Percentiles rank a stretch among this genome's conserved stretches.
Conservation (phyloP, 2,888 invertebrate genomes). For the Mactromeris polynyma region DNA sequence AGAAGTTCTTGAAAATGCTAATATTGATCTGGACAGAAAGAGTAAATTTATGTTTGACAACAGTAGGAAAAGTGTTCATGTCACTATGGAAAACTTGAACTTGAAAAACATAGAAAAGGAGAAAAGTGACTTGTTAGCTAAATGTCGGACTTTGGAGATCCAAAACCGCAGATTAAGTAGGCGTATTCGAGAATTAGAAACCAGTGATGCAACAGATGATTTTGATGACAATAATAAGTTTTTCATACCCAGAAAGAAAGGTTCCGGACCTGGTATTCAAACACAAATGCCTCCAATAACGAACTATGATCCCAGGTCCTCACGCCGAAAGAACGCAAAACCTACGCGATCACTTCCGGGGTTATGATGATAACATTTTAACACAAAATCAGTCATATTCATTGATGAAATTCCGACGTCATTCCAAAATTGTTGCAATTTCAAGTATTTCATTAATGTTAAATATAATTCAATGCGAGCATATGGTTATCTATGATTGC, state of each 20-base stretch:
- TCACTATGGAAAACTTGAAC: constrained; percentile 56
- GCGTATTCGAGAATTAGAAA: constrained; percentile 42
- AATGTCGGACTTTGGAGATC: constrained; percentile 45
- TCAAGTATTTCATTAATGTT: too few relatives aligned
- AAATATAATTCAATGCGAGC: too few relatives aligned
- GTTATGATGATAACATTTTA: neutral
- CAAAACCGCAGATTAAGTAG: constrained; percentile 48
- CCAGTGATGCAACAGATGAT: neutral
- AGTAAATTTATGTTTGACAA: constrained; percentile 37
- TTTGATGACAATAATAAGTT: constrained; percentile 9
- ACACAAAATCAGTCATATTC: too few relatives aligned
- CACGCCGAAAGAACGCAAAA: constrained; percentile 9
- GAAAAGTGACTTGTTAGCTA: constrained; percentile 22
- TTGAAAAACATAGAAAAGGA: constrained; percentile 47
- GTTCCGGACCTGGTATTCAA: constrained; percentile 18
- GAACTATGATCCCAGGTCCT: constrained; percentile 20
- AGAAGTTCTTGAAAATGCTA: constrained; percentile 58
- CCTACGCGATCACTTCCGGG: constrained; percentile 13
- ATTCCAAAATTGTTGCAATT: too few relatives aligned
- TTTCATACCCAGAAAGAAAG: neutral
- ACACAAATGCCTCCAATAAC: constrained; percentile 53
- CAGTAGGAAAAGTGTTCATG: constrained; percentile 45
- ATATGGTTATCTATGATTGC: too few relatives aligned
- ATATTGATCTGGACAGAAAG: constrained; percentile 56
- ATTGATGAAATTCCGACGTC: too few relatives aligned